phyloP scores from a whole-genome alignment of 2,797 vertebrate species.

The Pempheris klunzingeri region DNA sequence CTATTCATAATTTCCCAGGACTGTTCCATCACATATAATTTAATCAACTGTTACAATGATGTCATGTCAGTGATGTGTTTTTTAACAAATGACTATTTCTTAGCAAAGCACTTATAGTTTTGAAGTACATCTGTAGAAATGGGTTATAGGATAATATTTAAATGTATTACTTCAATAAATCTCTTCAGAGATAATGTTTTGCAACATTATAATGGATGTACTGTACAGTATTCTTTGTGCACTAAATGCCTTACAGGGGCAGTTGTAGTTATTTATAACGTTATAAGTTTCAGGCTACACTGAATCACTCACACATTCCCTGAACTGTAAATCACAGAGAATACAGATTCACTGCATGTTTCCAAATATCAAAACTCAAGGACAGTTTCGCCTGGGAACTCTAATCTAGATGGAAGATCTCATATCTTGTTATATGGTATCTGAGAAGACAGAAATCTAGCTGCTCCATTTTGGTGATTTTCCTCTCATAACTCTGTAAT shows the following conservation, averaged over 20 bases:
- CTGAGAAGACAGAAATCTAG: background rate
- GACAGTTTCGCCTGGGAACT: conserved; percentile 16
- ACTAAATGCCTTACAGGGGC: background rate
- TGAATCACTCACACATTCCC: conserved; percentile 11
- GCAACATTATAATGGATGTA: background rate
- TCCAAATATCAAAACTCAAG: conserved; percentile 14
- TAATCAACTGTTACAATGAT: no score
- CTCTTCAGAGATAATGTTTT: background rate
- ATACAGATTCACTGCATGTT: conserved; percentile 6
- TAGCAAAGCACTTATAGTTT: background rate
- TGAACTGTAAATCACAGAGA: conserved; percentile 5
- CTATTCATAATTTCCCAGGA: no score
- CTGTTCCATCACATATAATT: no score
- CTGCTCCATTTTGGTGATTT: background rate
- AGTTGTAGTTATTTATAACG: conserved; percentile 8
- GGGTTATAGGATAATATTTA: no score
- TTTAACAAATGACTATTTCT: background rate
- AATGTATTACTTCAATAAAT: background rate
- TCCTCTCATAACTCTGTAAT: background rate
- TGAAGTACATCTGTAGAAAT: background rate
- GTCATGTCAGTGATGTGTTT: no score
- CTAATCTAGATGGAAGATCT: conserved; percentile 50
- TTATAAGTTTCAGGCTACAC: background rate
- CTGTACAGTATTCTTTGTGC: background rate
- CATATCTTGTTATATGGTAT: background rate